Conservation (phyloP, 1,140 invertebrate species). For the Drosophila pallidifrons region DNA sequence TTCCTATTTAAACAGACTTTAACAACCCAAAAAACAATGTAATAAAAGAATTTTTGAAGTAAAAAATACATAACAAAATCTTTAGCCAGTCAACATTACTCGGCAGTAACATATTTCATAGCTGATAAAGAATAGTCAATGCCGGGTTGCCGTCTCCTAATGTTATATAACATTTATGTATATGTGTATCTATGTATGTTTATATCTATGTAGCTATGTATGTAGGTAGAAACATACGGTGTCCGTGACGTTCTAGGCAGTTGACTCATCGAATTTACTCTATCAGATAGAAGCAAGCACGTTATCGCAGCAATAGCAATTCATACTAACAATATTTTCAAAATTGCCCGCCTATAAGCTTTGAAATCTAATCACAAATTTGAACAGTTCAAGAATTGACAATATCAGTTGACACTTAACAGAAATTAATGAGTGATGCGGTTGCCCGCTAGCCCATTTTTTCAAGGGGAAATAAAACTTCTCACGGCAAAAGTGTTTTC, state of each 20-base stretch:
- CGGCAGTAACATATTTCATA: neutral
- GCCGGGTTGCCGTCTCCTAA: neutral
- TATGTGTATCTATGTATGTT: constrained; percentile 4
- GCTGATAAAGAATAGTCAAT: neutral
- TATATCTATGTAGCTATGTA: neutral
- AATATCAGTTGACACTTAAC: constrained; percentile 22
- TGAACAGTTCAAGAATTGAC: constrained; percentile 19
- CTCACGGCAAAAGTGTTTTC: neutral
- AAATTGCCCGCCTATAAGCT: constrained; percentile 28
- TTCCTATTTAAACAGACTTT: no score
- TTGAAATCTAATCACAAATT: constrained; percentile 31
- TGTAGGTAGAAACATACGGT: neutral
- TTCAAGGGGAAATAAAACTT: no score
- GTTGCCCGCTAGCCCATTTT: no score
- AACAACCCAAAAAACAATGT: no score
- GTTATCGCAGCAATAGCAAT: constrained; percentile 22
- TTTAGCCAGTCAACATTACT: no score
- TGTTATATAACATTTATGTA: constrained; percentile 1
- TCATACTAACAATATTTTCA: constrained; percentile 20
- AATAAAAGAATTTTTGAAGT: no score
- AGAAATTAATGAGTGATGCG: constrained; percentile 18
- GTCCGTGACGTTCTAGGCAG: neutral
- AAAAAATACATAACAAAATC: no score
- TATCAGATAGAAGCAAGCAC: neutral
- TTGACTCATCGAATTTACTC: constrained; percentile 25